Conservation (phyloP, 35 echinoderm and acorn worm species). For the Anneissia japonica region DNA sequence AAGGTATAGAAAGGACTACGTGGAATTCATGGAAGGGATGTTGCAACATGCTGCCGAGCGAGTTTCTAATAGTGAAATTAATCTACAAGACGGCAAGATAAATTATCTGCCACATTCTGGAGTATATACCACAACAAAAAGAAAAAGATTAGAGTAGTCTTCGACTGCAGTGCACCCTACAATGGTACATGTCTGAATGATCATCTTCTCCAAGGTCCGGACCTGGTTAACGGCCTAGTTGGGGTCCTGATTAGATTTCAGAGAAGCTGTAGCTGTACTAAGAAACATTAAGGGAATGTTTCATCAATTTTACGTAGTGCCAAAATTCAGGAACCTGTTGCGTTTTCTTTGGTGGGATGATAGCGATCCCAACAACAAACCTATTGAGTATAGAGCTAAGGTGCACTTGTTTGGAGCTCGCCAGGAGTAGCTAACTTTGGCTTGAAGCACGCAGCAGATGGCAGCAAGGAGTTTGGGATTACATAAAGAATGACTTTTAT, state of each 20-base stretch:
- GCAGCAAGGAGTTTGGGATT: background rate
- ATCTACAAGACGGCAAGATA: background rate
- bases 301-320: slow-evolving; percentile 38
- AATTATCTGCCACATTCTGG: background rate
- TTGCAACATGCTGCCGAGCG: background rate
- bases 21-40: background rate
- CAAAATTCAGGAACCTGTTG: slow-evolving; percentile 22
- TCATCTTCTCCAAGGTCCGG: background rate
- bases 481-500: slow-evolving; percentile 4
- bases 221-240: background rate
- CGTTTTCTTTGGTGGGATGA: slow-evolving; percentile 67
- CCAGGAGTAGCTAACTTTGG: background rate
- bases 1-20: background rate
- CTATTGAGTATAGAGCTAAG: background rate
- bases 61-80: background rate
- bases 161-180: background rate
- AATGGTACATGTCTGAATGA: background rate
- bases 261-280: slow-evolving; percentile 38
- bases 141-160: background rate
- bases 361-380: background rate
- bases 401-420: background rate
- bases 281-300: slow-evolving; percentile 52
- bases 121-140: background rate
- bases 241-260: background rate
- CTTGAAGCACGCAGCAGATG: background rate